Evolutionary conservation across 2,888 invertebrate species (phyloP).

Genomic region (Heteromurus nitidus): DNA sequence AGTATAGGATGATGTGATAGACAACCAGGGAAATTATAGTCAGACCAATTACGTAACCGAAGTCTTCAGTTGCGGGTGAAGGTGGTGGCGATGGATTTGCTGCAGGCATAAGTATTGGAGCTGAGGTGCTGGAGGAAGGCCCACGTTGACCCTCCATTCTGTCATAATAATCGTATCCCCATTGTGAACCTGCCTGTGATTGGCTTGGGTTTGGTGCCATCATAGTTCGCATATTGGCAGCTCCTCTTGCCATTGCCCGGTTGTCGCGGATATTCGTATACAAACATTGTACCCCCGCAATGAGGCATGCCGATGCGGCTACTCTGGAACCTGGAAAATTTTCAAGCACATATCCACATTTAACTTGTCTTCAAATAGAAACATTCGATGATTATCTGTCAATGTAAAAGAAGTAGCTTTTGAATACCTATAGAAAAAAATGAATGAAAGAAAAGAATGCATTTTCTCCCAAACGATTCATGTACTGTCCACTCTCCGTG

Average conservation of each 20-base stretch:
- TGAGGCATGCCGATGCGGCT: slow-evolving; percentile 64
- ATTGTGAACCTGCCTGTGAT: not conserved
- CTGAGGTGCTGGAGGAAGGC: not conserved
- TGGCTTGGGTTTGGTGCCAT: not conserved
- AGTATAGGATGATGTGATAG: slow-evolving; percentile 60
- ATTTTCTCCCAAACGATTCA: slow-evolving; percentile 66
- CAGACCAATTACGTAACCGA: slow-evolving; percentile 28
- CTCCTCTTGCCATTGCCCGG: not conserved
- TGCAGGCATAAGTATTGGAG: not conserved
- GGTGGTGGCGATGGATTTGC: too few species aligned
- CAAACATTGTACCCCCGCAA: slow-evolving; percentile 61
- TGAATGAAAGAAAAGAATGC: slow-evolving; percentile 69
- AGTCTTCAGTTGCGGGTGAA: too few species aligned
- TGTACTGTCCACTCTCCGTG: slow-evolving; percentile 67
- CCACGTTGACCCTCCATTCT: not conserved
- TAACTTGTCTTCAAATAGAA: not conserved
- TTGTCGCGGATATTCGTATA: not conserved
- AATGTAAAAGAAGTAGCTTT: not conserved
- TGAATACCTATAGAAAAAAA: slow-evolving; percentile 69
- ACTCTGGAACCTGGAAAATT: slow-evolving; percentile 62
- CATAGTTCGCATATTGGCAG: not conserved
- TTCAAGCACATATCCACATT: not conserved
- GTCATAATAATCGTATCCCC: not conserved
- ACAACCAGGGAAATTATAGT: slow-evolving; percentile 43
- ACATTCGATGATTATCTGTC: not conserved